Evolutionary conservation across 2,113 vertebrate species (phyloP).

Genomic region (Rhadina sibilatrix): DNA sequence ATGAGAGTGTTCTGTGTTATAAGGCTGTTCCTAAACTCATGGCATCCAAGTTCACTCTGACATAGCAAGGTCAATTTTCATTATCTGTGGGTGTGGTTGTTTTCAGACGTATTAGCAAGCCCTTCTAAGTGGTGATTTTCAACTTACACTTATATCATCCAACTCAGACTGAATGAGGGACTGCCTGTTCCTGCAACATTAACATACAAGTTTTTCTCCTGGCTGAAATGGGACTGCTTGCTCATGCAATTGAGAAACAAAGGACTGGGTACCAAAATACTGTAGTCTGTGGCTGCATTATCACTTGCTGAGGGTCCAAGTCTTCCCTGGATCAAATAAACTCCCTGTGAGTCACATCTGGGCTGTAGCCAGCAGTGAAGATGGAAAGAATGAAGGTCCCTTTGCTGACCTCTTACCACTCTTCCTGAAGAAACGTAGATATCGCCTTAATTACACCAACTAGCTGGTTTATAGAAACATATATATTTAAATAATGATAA

Average conservation of each 20-base stretch:
- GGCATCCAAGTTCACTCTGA: neutral
- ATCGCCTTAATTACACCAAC: neutral
- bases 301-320: neutral
- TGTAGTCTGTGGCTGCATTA: neutral
- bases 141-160: rapidly evolving
- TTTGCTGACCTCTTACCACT: neutral
- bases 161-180: neutral
- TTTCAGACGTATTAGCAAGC: neutral
- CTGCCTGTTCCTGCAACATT: neutral
- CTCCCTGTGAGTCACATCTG: neutral
- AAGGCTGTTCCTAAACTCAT: neutral
- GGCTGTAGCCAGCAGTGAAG: neutral
- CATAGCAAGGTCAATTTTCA: neutral
- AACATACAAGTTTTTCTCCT: neutral
- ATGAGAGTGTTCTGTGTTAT: neutral
- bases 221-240: neutral
- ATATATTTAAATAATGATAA: slow-evolving; percentile 15
- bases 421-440: neutral
- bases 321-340: neutral
- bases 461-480: neutral
- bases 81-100: neutral
- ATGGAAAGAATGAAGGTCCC: neutral
- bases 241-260: neutral
- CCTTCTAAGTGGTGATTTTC: neutral
- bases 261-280: neutral